phyloP scores from a whole-genome alignment of 23 tunicate species.

The Trididemnum nubilum region DNA sequence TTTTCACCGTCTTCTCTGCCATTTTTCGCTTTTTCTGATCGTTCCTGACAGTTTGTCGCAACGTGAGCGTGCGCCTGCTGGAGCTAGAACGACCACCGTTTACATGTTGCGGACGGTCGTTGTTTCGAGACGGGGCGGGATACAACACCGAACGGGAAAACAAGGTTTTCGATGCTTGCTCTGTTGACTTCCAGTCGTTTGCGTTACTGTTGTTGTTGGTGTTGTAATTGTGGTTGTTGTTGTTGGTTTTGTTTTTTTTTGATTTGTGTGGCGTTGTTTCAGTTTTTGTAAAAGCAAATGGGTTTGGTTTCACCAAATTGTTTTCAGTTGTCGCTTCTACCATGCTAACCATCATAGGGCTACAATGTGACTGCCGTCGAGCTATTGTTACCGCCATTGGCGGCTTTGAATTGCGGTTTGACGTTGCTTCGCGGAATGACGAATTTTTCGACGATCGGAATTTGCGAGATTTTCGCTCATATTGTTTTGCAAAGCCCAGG shows the following conservation, averaged over 20 bases:
- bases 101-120: neutral
- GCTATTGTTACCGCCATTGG: neutral
- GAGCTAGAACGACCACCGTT: neutral
- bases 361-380: neutral
- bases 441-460: neutral
- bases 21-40: slow-evolving; percentile 25
- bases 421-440: neutral
- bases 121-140: neutral
- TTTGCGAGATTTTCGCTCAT: neutral
- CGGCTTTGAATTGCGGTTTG: neutral
- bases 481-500: neutral
- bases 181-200: too few species aligned
- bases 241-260: neutral
- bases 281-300: neutral
- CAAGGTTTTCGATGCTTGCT: neutral
- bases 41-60: neutral
- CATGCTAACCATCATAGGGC: neutral
- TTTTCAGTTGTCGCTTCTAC: neutral
- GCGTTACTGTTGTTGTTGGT: neutral
- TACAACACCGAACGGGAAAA: neutral
- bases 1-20: slow-evolving; percentile 11
- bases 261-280: neutral
- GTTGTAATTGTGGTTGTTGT: neutral
- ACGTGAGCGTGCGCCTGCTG: neutral
- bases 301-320: neutral